A percentile compares a stretch with the other conserved stretches of the same genome.
Evolutionary conservation across 2,113 vertebrate genomes (phyloP).

Genomic region (Calonectris borealis): DNA sequence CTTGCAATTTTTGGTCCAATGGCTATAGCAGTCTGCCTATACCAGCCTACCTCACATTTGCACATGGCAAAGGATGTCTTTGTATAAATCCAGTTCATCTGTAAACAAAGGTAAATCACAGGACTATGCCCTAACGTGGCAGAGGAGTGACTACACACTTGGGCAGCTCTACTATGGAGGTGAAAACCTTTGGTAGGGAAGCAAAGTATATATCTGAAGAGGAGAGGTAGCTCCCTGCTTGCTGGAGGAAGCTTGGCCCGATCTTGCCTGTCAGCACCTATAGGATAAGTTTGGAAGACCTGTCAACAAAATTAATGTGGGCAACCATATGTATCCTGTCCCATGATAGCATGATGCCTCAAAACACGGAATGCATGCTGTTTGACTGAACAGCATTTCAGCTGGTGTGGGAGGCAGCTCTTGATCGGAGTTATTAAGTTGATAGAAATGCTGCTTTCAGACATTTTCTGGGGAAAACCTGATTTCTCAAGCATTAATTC

Average conservation of each 20-base stretch:
- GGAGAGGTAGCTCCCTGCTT: not conserved
- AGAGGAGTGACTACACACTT: not conserved
- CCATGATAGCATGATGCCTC: not conserved
- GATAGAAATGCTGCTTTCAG: not conserved
- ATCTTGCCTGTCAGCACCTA: not conserved
- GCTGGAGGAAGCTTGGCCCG: not conserved
- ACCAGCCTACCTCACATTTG: not conserved
- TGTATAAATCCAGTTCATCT: not conserved
- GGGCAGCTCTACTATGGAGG: not conserved
- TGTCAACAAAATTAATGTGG: not conserved
- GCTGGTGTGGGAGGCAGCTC: not conserved
- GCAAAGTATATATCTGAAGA: not conserved
- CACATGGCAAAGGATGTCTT: fast-evolving
- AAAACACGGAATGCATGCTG: not conserved
- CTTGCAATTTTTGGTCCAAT: not conserved
- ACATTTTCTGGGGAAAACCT: not conserved
- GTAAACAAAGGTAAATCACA: not conserved
- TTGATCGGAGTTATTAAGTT: fast-evolving
- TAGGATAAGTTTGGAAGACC: not conserved
- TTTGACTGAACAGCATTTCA: not conserved
- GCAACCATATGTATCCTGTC: not conserved
- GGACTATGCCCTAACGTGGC: fast-evolving
- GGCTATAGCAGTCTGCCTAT: not conserved
- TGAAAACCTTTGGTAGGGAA: not conserved
- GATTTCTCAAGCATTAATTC: not conserved